phyloP scores from a whole-genome alignment of 2,113 vertebrate genomes.

The Malaclemys terrapin region DNA sequence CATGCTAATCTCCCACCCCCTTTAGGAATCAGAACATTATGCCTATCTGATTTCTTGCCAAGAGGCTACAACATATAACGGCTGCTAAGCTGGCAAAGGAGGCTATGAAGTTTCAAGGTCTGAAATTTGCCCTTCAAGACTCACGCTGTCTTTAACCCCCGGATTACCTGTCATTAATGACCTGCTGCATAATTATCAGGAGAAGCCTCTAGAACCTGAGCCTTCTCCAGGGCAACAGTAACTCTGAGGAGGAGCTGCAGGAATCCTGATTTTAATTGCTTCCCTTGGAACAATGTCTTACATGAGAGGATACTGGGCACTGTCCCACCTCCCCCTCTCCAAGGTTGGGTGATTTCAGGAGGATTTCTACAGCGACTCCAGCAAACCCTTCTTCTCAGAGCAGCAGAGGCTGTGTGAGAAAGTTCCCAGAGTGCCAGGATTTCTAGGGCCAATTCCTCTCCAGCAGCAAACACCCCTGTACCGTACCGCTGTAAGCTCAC shows the following conservation, averaged over 20 bases:
- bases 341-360: background rate
- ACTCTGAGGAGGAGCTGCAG: background rate
- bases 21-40: background rate
- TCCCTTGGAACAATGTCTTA: background rate
- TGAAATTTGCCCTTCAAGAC: background rate
- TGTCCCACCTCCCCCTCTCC: background rate
- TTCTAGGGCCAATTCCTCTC: background rate
- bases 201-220: background rate
- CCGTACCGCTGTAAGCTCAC: no score
- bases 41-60: background rate
- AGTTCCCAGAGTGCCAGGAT: background rate
- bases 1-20: background rate
- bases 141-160: background rate
- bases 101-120: fast-evolving
- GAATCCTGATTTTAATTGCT: background rate
- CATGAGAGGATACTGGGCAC: background rate
- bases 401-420: background rate
- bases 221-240: background rate
- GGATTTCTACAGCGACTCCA: background rate
- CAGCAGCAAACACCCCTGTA: background rate
- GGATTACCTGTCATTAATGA: background rate
- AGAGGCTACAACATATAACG: background rate
- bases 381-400: background rate
- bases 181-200: background rate
- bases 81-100: background rate